A percentile compares a stretch with the other conserved stretches of the same genome.
These are phyloP conservation scores for Erebia palarica DNA, from an alignment of 2,888 invertebrate genomes.

Conservation along the genomic window DNA sequence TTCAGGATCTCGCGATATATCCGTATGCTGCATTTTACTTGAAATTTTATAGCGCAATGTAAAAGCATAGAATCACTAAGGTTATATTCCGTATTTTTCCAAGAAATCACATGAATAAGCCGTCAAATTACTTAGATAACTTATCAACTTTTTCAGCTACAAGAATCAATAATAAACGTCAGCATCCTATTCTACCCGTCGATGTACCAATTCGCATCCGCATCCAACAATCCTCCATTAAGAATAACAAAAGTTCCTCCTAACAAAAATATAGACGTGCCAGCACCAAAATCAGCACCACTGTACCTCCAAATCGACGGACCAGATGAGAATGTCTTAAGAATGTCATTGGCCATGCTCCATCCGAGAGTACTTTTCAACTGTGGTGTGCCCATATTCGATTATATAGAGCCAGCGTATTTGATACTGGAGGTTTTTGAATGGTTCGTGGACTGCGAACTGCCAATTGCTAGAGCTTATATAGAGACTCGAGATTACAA, in stretches of 20 bases:
- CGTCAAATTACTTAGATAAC: neutral
- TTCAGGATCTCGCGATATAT: too few relatives aligned
- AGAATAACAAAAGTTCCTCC: slow-evolving; percentile 50
- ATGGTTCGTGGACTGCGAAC: slow-evolving; percentile 62
- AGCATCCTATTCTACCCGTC: slow-evolving; percentile 61
- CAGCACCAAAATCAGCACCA: slow-evolving; percentile 60
- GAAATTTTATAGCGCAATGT: too few relatives aligned
- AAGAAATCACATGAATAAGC: too few relatives aligned
- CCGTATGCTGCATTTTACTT: too few relatives aligned
- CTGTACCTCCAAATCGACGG: slow-evolving; percentile 71
- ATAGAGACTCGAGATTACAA: slow-evolving; percentile 60
- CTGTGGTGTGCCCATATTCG: slow-evolving; percentile 53
- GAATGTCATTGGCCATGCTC: slow-evolving; percentile 56
- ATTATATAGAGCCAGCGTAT: slow-evolving; percentile 63
- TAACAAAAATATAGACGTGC: slow-evolving; percentile 53
- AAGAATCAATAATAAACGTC: slow-evolving; percentile 44
- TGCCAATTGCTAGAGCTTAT: slow-evolving; percentile 56
- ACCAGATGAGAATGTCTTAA: slow-evolving; percentile 55
- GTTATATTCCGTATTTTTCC: too few relatives aligned
- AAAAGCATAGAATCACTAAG: too few relatives aligned
- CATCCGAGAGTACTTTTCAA: slow-evolving; percentile 65
- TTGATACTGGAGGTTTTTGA: slow-evolving; percentile 65
- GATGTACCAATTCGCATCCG: slow-evolving; percentile 59
- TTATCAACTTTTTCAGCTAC: slow-evolving; percentile 53
- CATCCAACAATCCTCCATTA: slow-evolving; percentile 54